phyloP scores from a whole-genome alignment of 2,113 vertebrate species.

The Dasypus novemcinctus region DNA sequence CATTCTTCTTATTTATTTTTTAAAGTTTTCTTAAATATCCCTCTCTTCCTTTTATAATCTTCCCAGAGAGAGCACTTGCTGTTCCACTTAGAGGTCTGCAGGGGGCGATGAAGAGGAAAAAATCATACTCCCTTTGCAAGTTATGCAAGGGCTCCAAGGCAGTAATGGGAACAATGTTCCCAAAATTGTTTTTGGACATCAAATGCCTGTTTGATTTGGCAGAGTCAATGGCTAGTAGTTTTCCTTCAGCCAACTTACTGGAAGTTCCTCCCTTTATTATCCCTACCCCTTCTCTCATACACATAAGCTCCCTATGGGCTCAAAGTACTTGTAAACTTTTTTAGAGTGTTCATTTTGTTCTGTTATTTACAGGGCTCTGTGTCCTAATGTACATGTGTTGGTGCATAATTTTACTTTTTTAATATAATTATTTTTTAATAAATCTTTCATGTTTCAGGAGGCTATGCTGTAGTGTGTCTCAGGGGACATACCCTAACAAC shows the following conservation, averaged over 20 bases:
- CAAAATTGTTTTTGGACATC: slow-evolving; percentile 31
- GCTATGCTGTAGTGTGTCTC: background rate
- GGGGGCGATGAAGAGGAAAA: slow-evolving; percentile 30
- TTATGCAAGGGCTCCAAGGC: background rate
- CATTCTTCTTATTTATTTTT: background rate
- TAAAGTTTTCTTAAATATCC: background rate
- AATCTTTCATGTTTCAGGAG: slow-evolving; percentile 35
- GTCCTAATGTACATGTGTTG: background rate
- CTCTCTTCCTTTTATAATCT: background rate
- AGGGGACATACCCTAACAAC: background rate
- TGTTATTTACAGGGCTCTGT: background rate
- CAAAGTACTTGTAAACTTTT: slow-evolving; percentile 40
- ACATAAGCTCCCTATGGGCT: background rate
- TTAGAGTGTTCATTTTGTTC: slow-evolving; percentile 1
- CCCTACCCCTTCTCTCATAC: background rate
- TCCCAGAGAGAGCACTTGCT: slow-evolving; percentile 1
- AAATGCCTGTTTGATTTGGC: slow-evolving; percentile 54
- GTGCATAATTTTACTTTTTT: slow-evolving; percentile 21
- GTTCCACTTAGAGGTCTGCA: slow-evolving; percentile 42
- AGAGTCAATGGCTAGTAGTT: slow-evolving; percentile 56
- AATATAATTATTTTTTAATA: too few relatives aligned
- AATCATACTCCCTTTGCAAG: background rate
- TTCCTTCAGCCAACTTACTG: slow-evolving; percentile 53
- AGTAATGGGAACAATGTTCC: slow-evolving; percentile 16
- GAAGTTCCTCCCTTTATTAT: background rate